phyloP scores from a whole-genome alignment of 2,888 invertebrate species.

The Scrobipalpa costella region DNA sequence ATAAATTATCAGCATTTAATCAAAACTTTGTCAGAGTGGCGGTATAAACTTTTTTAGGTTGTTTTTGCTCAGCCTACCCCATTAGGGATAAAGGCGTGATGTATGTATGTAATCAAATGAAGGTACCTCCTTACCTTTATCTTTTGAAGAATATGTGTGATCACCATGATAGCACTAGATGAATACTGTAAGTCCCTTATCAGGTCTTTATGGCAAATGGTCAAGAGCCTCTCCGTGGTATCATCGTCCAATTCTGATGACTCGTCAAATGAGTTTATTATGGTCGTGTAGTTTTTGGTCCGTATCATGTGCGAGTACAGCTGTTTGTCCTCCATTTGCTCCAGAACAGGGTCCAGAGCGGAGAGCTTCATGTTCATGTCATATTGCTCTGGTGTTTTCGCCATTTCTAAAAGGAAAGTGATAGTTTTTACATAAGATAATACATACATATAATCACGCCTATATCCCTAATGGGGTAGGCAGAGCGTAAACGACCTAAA shows the following conservation, averaged over 20 bases:
- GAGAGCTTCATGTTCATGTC: not conserved
- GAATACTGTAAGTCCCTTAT: slow-evolving; percentile 51
- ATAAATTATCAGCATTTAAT: too few relatives aligned
- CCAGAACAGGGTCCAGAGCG: not conserved
- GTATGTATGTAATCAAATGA: not conserved
- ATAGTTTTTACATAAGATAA: not conserved
- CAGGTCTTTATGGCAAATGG: slow-evolving; percentile 52
- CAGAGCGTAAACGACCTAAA: too few relatives aligned
- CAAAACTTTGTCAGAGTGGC: too few relatives aligned
- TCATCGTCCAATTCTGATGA: slow-evolving; percentile 8
- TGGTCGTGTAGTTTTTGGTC: not conserved
- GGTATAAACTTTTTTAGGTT: too few relatives aligned
- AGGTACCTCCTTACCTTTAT: slow-evolving; percentile 48
- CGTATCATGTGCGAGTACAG: not conserved
- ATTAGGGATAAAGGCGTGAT: too few relatives aligned
- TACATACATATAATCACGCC: too few relatives aligned
- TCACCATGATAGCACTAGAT: slow-evolving; percentile 46
- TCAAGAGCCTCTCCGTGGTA: slow-evolving; percentile 47
- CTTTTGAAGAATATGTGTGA: slow-evolving; percentile 51
- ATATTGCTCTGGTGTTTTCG: not conserved
- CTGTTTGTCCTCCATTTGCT: slow-evolving; percentile 4
- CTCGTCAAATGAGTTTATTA: not conserved
- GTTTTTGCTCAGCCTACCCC: too few relatives aligned
- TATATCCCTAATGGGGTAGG: too few relatives aligned
- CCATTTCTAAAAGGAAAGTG: not conserved